These are phyloP conservation scores for Beroe forskalii DNA, from an alignment of 37 sponge, comb jelly and placozoan genomes.

Conservation along the genomic window DNA sequence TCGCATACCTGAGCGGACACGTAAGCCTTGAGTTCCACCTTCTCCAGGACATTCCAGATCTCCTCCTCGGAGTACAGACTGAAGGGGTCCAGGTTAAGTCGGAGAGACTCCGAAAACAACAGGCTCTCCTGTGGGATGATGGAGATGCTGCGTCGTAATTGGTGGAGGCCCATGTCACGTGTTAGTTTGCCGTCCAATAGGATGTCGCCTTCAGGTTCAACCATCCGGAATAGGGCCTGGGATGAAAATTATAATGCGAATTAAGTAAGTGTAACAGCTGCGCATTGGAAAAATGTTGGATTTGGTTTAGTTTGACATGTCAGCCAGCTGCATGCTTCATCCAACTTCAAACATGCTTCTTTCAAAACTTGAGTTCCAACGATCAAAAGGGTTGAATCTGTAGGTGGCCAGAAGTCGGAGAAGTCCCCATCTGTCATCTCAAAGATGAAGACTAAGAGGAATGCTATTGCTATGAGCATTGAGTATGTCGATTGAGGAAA, in stretches of 20 bases:
- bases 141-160: conserved; percentile 76
- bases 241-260: not conserved
- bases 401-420: too few species aligned
- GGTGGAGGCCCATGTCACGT: conserved; percentile 78
- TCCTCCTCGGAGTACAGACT: conserved; percentile 70
- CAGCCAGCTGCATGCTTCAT: too few species aligned
- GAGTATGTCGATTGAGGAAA: too few species aligned
- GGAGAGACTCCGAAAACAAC: conserved; percentile 84
- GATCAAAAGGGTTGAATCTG: too few species aligned
- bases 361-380: too few species aligned
- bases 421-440: too few species aligned
- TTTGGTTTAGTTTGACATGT: too few species aligned
- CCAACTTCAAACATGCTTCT: too few species aligned
- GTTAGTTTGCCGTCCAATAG: conserved; percentile 78
- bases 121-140: conserved; percentile 95
- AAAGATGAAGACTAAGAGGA: too few species aligned
- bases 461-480: too few species aligned
- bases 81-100: conserved; percentile 92
- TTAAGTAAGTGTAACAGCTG: too few species aligned
- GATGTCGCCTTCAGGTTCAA: conserved; percentile 79
- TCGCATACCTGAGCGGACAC: not conserved
- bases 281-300: too few species aligned
- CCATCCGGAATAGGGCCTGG: conserved; percentile 82
- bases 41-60: conserved; percentile 80
- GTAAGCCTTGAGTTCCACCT: conserved; percentile 77